These are phyloP conservation scores for Calypte anna DNA, from an alignment of 2,113 vertebrate species.

Conservation along the genomic window DNA sequence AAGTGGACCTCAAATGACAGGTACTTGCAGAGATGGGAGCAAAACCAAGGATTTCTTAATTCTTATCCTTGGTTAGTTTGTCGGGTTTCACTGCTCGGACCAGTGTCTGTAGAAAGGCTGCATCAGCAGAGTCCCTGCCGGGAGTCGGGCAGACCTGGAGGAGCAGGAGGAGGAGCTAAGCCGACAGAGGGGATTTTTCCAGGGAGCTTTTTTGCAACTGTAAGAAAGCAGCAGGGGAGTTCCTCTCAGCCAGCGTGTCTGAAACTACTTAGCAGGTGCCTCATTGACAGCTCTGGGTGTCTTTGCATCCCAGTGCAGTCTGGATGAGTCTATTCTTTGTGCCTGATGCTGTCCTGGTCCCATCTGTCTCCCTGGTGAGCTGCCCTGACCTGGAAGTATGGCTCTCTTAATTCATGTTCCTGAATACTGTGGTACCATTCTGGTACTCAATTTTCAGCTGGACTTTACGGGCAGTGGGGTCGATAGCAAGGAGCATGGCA, in stretches of 20 bases:
- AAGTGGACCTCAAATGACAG: neutral
- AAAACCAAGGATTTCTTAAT: neutral
- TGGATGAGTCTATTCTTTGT: neutral
- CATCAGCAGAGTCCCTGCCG: accelerated
- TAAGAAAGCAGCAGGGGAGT: neutral
- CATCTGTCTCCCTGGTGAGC: neutral
- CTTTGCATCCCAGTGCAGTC: accelerated
- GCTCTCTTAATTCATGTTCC: neutral
- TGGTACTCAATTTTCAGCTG: neutral
- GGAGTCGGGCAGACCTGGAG: neutral
- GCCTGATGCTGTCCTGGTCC: accelerated
- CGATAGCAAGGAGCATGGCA: neutral
- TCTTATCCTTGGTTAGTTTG: neutral
- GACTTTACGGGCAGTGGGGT: accelerated
- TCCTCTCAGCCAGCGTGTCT: accelerated
- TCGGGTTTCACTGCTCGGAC: neutral
- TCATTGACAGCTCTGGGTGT: neutral
- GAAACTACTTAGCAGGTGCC: neutral
- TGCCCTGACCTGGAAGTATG: accelerated
- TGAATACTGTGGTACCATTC: accelerated
- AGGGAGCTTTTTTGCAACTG: neutral
- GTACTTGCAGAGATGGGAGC: neutral
- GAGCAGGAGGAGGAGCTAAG: neutral
- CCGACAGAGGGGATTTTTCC: neutral
- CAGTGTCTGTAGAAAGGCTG: neutral